These are phyloP conservation scores for Aphodius sticticus DNA, from an alignment of 2,888 invertebrate genomes.

Conservation along the genomic window DNA sequence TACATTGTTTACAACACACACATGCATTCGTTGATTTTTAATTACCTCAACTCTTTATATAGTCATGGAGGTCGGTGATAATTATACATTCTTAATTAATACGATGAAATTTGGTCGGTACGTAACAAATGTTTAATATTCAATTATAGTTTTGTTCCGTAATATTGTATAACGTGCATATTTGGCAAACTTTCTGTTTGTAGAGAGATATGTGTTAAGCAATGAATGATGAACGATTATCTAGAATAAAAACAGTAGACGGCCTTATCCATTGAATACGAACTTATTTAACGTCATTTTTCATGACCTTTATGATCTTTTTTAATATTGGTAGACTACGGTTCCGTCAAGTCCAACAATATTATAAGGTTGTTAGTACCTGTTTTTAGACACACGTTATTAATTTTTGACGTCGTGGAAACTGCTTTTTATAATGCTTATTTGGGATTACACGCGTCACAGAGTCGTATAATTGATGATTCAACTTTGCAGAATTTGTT, in stretches of 20 bases:
- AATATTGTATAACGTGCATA: background rate
- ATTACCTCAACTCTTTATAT: background rate
- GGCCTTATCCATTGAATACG: too few relatives aligned
- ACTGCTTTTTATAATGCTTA: background rate
- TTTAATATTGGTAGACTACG: too few relatives aligned
- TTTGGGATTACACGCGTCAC: background rate
- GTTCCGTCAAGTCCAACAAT: too few relatives aligned
- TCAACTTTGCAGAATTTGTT: background rate
- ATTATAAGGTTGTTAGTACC: too few relatives aligned
- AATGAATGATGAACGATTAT: background rate
- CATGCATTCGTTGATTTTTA: background rate
- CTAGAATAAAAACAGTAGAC: background rate
- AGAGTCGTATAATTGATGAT: background rate
- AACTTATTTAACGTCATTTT: too few relatives aligned
- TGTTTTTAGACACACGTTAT: background rate
- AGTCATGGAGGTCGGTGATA: background rate
- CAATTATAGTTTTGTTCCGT: background rate
- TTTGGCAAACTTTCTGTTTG: constrained; percentile 4
- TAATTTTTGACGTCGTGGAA: background rate
- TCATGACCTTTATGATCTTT: too few relatives aligned
- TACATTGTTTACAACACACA: background rate
- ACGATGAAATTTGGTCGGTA: background rate
- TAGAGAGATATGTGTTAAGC: background rate
- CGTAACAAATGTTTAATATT: background rate
- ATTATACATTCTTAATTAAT: background rate